Base-by-base conservation (phyloP, 2,113 vertebrate species). In the Donacobius atricapilla region DNA sequence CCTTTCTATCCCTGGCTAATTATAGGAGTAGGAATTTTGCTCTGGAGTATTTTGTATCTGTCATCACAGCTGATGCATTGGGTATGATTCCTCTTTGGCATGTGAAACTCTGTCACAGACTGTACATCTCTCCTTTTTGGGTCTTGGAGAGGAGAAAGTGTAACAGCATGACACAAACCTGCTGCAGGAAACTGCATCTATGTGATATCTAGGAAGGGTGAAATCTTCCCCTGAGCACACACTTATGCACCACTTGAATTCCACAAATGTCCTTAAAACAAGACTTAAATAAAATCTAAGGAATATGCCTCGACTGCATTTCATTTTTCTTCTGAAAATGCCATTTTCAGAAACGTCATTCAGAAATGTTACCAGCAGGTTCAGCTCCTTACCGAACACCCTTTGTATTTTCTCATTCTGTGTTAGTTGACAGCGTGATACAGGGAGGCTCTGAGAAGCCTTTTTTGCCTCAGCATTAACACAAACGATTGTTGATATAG, bases 61-160 rank as follows among this genome's bases (percentile, higher is more conserved):
- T 95, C 96, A 94, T 84, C 95, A 84, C 53, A 95, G 77, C 91
- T 96, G 87, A 96, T 94, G 81, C 83, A 87, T 50, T 79, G 84
- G 84, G 61, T 89, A 89, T 69, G 89, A 95, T 75, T 76, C 69
- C 77, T 94, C 48, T 64, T 84, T 76, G 87, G 81, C 80, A 69
- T 84, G 77, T 72, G 51, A 68, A 78, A 48, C 81, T 39, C 88
- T 88, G 77, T 83, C 80, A 25, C 77, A 69, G 73, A 79, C 87
- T 87, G 68, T 91, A 89, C 73, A 94, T 90, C 93, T 94, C 81
- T 82, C 69, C 57, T 93, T 93, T 93, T 91, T 0, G 0, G 77
- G 73, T 68, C 69, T 79, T 75, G 73, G 53, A 94, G 81, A 79
- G 15, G 64, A 87, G 71, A 63, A 92, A 58, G 31, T 0, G 0